Conservation (phyloP, 2,797 vertebrate genomes). For the Cuculus canorus region DNA sequence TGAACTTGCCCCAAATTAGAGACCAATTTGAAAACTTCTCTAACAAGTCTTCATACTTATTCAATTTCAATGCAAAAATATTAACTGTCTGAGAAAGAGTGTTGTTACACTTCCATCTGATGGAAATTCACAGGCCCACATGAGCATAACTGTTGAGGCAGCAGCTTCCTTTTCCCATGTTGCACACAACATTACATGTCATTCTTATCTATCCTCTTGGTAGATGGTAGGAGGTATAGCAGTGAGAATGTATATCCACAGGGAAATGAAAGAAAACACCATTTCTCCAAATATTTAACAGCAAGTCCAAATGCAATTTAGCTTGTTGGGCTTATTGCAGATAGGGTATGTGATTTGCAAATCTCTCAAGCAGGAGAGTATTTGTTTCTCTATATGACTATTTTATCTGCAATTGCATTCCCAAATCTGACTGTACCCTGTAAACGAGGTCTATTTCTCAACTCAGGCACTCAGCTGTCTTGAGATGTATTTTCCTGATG, state of each 20-base stretch:
- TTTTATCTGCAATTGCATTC: background rate
- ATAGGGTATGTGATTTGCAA: background rate
- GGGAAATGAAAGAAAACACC: constrained; percentile 43
- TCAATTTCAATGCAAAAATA: background rate
- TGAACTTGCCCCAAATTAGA: background rate
- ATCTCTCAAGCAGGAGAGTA: constrained; percentile 12
- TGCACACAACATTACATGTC: background rate
- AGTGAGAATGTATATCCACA: constrained; percentile 4
- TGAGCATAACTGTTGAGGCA: background rate
- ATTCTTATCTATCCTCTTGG: background rate
- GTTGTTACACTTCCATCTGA: accelerated
- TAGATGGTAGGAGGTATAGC: background rate
- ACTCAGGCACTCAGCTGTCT: background rate
- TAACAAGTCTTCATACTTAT: background rate
- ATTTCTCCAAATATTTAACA: constrained; percentile 40
- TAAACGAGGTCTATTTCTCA: constrained; percentile 8
- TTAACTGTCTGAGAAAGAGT: background rate
- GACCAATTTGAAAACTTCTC: background rate
- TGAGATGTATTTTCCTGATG: background rate
- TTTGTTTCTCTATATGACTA: constrained; percentile 36
- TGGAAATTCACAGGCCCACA: background rate
- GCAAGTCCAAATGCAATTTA: constrained; percentile 30
- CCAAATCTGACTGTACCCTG: background rate
- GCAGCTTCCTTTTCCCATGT: background rate
- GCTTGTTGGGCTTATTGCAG: background rate